Conservation (phyloP, 2,797 vertebrate genomes). For the Lophotriccus pileatus region DNA sequence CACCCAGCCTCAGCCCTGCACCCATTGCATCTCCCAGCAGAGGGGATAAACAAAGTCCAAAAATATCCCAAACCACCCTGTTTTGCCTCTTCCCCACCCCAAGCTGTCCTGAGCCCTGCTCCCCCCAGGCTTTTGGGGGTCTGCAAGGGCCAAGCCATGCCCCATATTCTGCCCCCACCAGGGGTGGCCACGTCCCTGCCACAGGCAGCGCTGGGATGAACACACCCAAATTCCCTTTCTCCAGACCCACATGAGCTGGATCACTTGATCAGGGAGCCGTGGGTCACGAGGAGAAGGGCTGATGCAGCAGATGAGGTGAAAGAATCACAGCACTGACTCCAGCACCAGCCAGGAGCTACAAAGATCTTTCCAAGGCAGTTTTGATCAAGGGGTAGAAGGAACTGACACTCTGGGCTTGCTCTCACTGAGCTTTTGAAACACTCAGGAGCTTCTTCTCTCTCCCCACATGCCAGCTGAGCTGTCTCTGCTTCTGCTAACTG, state of each 20-base stretch:
- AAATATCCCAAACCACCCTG: rapidly evolving
- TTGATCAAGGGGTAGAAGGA: not conserved
- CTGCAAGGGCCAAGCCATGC: not conserved
- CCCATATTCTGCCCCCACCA: not conserved
- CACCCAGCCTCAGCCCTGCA: not conserved
- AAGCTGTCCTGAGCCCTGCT: not conserved
- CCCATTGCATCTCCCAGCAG: rapidly evolving
- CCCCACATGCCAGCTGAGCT: not conserved
- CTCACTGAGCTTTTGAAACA: not conserved
- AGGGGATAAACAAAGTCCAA: not conserved
- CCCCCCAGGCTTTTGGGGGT: not conserved
- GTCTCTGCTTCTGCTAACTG: rapidly evolving
- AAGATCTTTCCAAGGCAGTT: not conserved
- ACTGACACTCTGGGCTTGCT: not conserved
- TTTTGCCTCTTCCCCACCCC: not conserved
- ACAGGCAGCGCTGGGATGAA: not conserved
- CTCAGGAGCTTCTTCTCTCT: not conserved
- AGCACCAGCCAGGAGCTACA: not conserved
- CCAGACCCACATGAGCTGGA: not conserved
- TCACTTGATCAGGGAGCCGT: not conserved
- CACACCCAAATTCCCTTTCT: not conserved
- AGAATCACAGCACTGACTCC: rapidly evolving
- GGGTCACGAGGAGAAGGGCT: not conserved
- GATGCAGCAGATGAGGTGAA: not conserved
- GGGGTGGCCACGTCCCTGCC: not conserved